Evolutionary conservation across 2,888 invertebrate genomes (phyloP).

Genomic region (Tenthredo livida): DNA sequence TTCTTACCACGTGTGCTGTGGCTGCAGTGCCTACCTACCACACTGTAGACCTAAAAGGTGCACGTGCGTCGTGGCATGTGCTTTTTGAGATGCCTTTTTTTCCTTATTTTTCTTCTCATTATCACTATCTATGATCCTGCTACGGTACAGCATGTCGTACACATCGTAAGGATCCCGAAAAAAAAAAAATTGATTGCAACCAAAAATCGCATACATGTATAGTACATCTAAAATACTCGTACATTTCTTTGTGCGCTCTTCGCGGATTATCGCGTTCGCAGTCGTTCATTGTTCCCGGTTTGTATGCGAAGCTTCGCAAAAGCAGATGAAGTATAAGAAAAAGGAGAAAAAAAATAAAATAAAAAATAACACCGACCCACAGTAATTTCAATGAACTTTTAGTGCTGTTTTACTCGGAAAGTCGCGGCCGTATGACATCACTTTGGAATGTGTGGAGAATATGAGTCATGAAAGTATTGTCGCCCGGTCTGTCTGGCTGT

Average conservation of each 20-base stretch:
- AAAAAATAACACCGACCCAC: neutral
- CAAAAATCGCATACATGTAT: too few relatives aligned
- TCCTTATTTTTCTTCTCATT: neutral
- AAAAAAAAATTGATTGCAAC: neutral
- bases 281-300: neutral
- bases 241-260: neutral
- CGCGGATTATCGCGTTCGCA: too few relatives aligned
- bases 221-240: neutral
- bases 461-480: conserved; percentile 45
- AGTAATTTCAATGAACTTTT: conserved; percentile 53
- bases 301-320: neutral
- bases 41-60: neutral
- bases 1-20: conserved; percentile 14
- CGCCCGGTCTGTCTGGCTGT: conserved; percentile 27
- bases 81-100: neutral
- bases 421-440: conserved; percentile 69
- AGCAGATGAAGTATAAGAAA: neutral
- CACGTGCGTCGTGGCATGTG: conserved; percentile 29
- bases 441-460: conserved; percentile 71
- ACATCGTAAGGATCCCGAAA: neutral
- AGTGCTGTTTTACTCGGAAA: conserved; percentile 54
- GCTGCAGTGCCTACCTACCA: neutral
- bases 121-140: neutral
- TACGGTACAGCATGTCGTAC: neutral
- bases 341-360: neutral